A percentile compares a stretch with the other conserved stretches of the same genome.
Conservation (phyloP, 1,140 invertebrate species). For the Rhopalosiphum maidis region DNA sequence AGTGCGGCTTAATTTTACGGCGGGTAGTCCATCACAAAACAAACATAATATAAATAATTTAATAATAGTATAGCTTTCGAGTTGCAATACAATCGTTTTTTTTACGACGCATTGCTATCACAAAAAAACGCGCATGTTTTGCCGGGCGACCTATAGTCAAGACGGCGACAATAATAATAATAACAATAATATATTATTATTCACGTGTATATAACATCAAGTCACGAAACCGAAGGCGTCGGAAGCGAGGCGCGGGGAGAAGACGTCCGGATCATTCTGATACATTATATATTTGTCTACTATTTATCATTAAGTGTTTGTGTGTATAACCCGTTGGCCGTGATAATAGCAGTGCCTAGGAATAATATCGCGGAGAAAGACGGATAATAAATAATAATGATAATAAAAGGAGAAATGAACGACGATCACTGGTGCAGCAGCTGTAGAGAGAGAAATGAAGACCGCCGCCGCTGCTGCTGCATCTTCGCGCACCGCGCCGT, state of each 20-base stretch:
- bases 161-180: background rate
- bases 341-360: background rate
- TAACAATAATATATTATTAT: background rate
- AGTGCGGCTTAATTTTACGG: background rate
- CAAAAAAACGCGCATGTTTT: background rate
- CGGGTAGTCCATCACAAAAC: background rate
- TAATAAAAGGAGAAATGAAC: background rate
- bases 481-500: background rate
- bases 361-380: background rate
- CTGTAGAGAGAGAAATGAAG: slow-evolving; percentile 8
- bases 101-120: background rate
- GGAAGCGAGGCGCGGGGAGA: background rate
- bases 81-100: background rate
- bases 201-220: background rate
- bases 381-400: background rate
- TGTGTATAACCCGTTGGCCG: background rate
- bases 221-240: background rate
- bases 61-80: background rate
- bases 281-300: background rate
- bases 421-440: background rate
- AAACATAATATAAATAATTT: background rate
- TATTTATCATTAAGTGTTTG: background rate
- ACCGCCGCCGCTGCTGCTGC: background rate
- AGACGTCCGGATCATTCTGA: background rate
- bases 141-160: background rate